Evolutionary conservation across 2,888 invertebrate genomes (phyloP), one percentile per base, ranked within the genome.

Genomic region (Serrognathus titanus): DNA sequence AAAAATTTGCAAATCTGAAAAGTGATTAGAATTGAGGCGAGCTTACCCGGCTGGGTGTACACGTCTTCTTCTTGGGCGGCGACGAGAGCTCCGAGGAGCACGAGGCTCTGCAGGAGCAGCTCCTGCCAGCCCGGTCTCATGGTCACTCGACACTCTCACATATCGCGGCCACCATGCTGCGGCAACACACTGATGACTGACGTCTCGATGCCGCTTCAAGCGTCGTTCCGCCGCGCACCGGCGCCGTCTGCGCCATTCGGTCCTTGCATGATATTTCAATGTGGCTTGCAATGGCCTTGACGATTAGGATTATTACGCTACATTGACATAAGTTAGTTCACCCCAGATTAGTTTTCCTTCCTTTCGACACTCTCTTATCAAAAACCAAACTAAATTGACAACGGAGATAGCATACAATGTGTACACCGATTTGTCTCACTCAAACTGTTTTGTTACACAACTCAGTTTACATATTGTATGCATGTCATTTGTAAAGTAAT

Each of bases 41-140:
- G 41, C 54, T 10, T 55, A 55, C 71, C 70, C 46, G 61, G 58
- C 56, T 64, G 57, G 56, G 50, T 60, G 53, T 45, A 57, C 10
- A 57, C 61, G 49, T 39, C 41, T 51, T 66, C 58, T 52, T 71
- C 64, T 63, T 70, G 68, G 64, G 71, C 67, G 61, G 62, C 58
- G 62, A 59, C 65, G 58, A 64, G 66, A 55, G 66, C 60, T 63
- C 68, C 71, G 70, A 72, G 69, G 69, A 73, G 70, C 69, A 60
- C 39, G 12, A 65, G 68, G 71, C 69, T 68, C 71, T 63, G 55
- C 57, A 63, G 67, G 66, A 71, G 68, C 66, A 69, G 69, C 69
- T 68, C 68, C 70, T 66, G 73, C 73, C 69, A 68, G 63, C 69
- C 72, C 71, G 67, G 68, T 69, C 63, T 67, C 73, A 73, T 73